Conservation (phyloP, 2,888 invertebrate genomes). For the Psococerastis gibbosa region DNA sequence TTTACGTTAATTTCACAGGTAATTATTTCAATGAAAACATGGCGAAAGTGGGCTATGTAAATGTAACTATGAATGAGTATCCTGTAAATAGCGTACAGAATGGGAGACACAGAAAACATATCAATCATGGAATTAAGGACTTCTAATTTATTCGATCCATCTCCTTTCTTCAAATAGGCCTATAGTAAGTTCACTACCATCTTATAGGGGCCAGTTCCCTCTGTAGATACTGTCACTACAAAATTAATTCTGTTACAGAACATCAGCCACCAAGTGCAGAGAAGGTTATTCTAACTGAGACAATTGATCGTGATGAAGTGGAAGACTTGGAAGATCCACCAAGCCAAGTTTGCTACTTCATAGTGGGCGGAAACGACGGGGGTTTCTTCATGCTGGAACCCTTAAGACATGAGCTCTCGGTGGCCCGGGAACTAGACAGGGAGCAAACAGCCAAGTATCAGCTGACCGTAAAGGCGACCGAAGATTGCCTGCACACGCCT, state of each 20-base stretch:
- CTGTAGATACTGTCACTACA: no score
- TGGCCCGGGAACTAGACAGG: slow-evolving; percentile 50
- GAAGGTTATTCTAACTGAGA: slow-evolving; percentile 49
- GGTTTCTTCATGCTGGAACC: slow-evolving; percentile 51
- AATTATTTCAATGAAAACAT: slow-evolving; percentile 17
- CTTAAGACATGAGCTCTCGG: slow-evolving; percentile 46
- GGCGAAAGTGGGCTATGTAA: no score
- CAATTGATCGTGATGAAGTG: slow-evolving; percentile 54
- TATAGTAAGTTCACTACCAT: no score
- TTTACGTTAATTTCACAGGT: slow-evolving; percentile 54
- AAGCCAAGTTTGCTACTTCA: slow-evolving; percentile 78
- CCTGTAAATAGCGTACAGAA: no score
- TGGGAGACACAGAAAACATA: no score
- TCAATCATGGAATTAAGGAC: no score
- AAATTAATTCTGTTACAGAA: slow-evolving; percentile 31
- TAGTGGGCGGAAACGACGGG: slow-evolving; percentile 65
- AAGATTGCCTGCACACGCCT: slow-evolving; percentile 52
- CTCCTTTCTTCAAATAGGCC: no score
- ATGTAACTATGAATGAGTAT: no score
- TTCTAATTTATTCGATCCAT: no score
- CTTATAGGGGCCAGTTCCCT: no score
- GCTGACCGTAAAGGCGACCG: slow-evolving; percentile 59
- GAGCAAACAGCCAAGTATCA: slow-evolving; percentile 48
- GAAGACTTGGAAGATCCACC: slow-evolving; percentile 66
- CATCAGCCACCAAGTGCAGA: slow-evolving; percentile 42